A percentile compares a stretch with the other conserved stretches of the same genome.
Conservation (phyloP, 2,888 invertebrate genomes). For the Andrena hattorfiana region DNA sequence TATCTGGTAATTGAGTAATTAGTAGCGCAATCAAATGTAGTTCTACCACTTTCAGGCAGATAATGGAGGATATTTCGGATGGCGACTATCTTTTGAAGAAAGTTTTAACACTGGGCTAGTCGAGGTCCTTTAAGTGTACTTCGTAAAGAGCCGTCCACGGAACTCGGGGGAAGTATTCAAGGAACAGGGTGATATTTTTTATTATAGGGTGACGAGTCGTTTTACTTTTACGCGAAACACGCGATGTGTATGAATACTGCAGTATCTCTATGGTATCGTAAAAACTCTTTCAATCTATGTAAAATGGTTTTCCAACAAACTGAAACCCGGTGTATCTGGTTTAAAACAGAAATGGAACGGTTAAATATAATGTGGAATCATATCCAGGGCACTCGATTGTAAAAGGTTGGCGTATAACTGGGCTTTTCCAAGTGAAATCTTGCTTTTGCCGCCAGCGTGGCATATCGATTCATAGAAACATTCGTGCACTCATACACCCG, state of each 20-base stretch:
- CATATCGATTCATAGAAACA: slow-evolving; percentile 12
- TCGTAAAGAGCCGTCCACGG: too few relatives aligned
- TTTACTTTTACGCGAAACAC: neutral
- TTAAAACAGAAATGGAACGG: slow-evolving; percentile 20
- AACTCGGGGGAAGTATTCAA: neutral
- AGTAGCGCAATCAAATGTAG: neutral
- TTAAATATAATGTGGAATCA: slow-evolving; percentile 5
- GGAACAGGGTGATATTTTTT: neutral
- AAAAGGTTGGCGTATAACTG: slow-evolving; percentile 15
- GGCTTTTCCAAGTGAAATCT: slow-evolving; percentile 4
- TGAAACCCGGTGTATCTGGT: neutral
- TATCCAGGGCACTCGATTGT: slow-evolving; percentile 1
- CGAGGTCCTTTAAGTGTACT: too few relatives aligned
- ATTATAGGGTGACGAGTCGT: neutral
- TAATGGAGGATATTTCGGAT: too few relatives aligned
- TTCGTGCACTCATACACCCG: neutral
- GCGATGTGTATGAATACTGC: neutral
- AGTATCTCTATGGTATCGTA: neutral
- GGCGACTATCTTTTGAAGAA: too few relatives aligned
- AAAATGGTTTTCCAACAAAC: slow-evolving; percentile 8
- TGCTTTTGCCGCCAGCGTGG: neutral
- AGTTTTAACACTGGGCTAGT: too few relatives aligned
- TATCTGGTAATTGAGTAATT: neutral
- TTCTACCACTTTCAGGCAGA: too few relatives aligned
- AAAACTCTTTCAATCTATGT: neutral